Evolutionary conservation across 2,797 vertebrate genomes (phyloP).

Genomic region (Glossophaga mutica): DNA sequence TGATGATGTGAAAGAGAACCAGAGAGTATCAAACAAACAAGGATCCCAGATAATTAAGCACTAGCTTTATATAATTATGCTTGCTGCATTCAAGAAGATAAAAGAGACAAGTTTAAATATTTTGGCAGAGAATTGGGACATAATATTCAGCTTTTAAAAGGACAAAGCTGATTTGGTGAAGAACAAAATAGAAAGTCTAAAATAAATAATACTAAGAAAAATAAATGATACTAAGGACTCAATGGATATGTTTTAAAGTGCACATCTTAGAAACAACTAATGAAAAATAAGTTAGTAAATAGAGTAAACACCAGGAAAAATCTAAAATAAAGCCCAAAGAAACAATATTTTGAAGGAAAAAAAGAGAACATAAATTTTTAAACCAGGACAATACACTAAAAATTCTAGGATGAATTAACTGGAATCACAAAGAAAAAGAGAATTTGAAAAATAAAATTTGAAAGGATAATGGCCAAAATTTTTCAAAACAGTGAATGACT

Average conservation of each 20-base stretch:
- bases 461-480: background rate
- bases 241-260: background rate
- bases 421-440: background rate
- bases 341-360: background rate
- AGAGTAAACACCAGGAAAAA: background rate
- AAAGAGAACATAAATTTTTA: background rate
- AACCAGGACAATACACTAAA: background rate
- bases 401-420: background rate
- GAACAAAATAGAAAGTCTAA: background rate
- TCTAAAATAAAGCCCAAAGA: background rate
- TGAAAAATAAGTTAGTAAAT: background rate
- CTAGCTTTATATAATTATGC: background rate
- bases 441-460: background rate
- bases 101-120: constrained; percentile 1
- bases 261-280: background rate
- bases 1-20: background rate
- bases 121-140: background rate
- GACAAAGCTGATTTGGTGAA: background rate
- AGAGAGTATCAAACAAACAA: background rate
- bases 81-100: background rate
- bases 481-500: background rate
- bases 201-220: background rate
- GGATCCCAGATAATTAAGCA: background rate
- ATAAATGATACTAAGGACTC: background rate
- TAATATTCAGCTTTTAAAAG: background rate